Percentiles rank a stretch among this genome's conserved stretches.
These are phyloP conservation scores for Delichon dasypus DNA, from an alignment of 2,797 vertebrate species.

Conservation along the genomic window DNA sequence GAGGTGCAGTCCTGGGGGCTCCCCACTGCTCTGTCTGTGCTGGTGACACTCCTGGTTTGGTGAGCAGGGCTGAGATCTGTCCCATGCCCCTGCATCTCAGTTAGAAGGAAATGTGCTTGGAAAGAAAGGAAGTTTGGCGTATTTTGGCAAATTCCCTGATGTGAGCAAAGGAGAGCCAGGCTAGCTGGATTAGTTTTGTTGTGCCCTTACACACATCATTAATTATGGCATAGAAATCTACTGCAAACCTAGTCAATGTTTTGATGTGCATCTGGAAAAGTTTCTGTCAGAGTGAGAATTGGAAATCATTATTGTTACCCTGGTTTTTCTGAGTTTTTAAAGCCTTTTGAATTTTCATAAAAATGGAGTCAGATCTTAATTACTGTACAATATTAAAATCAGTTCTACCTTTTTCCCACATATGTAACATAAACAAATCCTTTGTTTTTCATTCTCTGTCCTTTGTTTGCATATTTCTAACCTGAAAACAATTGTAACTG, in stretches of 20 bases:
- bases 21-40: background rate
- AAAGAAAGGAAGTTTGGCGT: background rate
- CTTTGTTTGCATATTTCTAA: too few relatives aligned
- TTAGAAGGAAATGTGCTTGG: background rate
- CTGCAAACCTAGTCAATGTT: background rate
- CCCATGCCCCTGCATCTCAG: background rate
- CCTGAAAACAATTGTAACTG: too few relatives aligned
- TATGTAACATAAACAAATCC: too few relatives aligned
- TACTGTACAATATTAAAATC: too few relatives aligned
- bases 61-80: background rate
- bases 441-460: too few relatives aligned
- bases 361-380: too few relatives aligned
- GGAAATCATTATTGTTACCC: too few relatives aligned
- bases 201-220: background rate
- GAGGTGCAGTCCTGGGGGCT: background rate
- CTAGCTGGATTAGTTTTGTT: background rate
- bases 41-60: background rate
- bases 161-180: background rate
- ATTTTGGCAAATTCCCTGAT: background rate
- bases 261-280: background rate
- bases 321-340: too few relatives aligned
- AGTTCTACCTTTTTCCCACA: too few relatives aligned
- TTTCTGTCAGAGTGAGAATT: background rate
- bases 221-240: background rate
- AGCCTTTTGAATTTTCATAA: too few relatives aligned